Percentiles rank a stretch among this genome's conserved stretches.
Evolutionary conservation across 2,113 vertebrate species (phyloP).

Genomic region (Micronycteris hirsuta): DNA sequence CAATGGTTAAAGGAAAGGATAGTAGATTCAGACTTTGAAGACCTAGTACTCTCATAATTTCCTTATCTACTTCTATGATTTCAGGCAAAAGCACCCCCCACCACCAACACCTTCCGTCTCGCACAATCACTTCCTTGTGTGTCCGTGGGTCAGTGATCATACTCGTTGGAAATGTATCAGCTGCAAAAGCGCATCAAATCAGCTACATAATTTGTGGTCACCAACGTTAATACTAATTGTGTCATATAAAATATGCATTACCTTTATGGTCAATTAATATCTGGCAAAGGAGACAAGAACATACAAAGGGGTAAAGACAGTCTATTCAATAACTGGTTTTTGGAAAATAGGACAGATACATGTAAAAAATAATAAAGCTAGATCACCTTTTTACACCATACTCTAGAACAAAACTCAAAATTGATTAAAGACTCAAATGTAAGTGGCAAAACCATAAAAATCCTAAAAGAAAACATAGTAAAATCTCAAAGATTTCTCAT

Average conservation of each 20-base stretch:
- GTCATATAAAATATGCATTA: background rate
- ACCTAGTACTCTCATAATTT: background rate
- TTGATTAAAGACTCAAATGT: too few relatives aligned
- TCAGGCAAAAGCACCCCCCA: background rate
- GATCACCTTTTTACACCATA: too few relatives aligned
- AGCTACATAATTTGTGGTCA: background rate
- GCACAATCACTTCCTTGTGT: background rate
- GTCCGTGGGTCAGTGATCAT: background rate
- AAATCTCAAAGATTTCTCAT: too few relatives aligned
- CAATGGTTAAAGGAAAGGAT: rapidly evolving
- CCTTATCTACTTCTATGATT: background rate
- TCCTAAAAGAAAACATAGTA: too few relatives aligned
- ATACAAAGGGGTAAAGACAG: background rate
- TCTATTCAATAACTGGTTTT: too few relatives aligned
- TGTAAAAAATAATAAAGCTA: too few relatives aligned
- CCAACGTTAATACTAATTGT: background rate
- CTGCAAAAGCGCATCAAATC: background rate
- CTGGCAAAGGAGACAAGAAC: background rate
- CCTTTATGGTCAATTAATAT: background rate
- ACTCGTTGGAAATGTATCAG: background rate
- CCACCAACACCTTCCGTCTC: background rate
- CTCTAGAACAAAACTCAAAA: too few relatives aligned
- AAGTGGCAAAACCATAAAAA: too few relatives aligned
- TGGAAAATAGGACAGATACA: too few relatives aligned
- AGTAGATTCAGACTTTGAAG: background rate